Percentiles rank a stretch among this genome's conserved stretches.
These are phyloP conservation scores for Eleginops maclovinus DNA, from an alignment of 2,113 vertebrate genomes.

Conservation along the genomic window DNA sequence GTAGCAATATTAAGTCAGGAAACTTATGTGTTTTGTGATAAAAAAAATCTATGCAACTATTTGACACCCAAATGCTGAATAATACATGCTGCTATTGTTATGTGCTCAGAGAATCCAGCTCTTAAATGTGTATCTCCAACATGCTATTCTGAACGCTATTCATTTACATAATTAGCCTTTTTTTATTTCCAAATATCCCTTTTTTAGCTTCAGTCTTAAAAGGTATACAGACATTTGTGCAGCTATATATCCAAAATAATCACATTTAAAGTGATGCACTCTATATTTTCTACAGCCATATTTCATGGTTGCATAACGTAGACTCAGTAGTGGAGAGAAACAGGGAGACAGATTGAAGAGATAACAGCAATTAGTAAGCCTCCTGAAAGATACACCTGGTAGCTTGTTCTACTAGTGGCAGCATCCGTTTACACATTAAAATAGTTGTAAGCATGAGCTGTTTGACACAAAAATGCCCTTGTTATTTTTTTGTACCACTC, in stretches of 20 bases:
- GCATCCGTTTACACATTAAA: constrained; percentile 4
- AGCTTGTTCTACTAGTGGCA: constrained; percentile 5
- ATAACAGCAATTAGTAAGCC: constrained; percentile 4
- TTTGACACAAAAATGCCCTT: constrained; percentile 17
- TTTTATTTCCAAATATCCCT: background rate
- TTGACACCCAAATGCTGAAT: constrained; percentile 8
- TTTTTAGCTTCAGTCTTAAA: background rate
- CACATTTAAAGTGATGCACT: constrained; percentile 2
- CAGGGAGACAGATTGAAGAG: background rate
- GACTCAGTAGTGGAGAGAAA: background rate
- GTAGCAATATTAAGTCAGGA: background rate
- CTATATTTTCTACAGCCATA: constrained; percentile 13
- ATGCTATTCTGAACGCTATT: background rate
- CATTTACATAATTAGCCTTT: background rate
- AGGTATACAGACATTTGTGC: background rate
- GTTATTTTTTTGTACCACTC: constrained; percentile 28
- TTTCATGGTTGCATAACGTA: background rate
- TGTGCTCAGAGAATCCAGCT: background rate
- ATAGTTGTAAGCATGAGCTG: background rate
- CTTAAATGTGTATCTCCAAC: constrained; percentile 1
- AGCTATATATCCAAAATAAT: constrained; percentile 2
- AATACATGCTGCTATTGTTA: background rate
- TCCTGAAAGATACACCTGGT: background rate
- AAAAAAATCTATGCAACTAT: background rate
- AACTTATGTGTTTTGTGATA: background rate